Conservation (phyloP, 2,888 invertebrate species). For the Dasysyrphus tricinctus region DNA sequence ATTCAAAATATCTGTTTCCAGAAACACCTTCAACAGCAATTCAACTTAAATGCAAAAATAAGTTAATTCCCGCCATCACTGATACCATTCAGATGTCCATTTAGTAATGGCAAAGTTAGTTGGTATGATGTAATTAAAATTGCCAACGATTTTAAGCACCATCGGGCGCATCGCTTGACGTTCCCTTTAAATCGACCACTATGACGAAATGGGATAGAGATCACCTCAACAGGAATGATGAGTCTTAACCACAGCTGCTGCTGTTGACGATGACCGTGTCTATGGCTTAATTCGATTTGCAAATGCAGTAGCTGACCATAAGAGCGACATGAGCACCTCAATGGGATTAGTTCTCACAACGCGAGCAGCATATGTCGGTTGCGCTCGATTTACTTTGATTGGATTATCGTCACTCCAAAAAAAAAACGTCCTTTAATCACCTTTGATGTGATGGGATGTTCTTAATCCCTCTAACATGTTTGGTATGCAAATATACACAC, state of each 20-base stretch:
- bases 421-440: constrained; percentile 20
- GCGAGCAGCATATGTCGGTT: constrained; percentile 55
- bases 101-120: not conserved
- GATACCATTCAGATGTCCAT: constrained; percentile 36
- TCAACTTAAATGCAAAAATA: not conserved
- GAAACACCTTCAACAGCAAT: not conserved
- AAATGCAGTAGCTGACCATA: constrained; percentile 60
- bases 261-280: constrained; percentile 34
- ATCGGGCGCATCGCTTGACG: constrained; percentile 18
- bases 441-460: constrained; percentile 21
- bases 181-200: constrained; percentile 16
- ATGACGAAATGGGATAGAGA: constrained; percentile 48
- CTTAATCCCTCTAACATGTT: constrained; percentile 13
- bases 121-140: constrained; percentile 53
- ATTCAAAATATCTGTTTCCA: too few relatives aligned
- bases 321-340: constrained; percentile 41
- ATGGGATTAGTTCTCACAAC: constrained; percentile 48
- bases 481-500: constrained; percentile 9
- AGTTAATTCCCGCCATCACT: constrained; percentile 21
- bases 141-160: constrained; percentile 25
- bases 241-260: constrained; percentile 40
- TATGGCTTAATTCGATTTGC: constrained; percentile 67
- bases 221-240: constrained; percentile 36
- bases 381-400: constrained; percentile 71
- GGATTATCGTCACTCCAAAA: constrained; percentile 58